Conservation (phyloP, 2,797 vertebrate genomes). For the Pseudomugil gertrudae region DNA sequence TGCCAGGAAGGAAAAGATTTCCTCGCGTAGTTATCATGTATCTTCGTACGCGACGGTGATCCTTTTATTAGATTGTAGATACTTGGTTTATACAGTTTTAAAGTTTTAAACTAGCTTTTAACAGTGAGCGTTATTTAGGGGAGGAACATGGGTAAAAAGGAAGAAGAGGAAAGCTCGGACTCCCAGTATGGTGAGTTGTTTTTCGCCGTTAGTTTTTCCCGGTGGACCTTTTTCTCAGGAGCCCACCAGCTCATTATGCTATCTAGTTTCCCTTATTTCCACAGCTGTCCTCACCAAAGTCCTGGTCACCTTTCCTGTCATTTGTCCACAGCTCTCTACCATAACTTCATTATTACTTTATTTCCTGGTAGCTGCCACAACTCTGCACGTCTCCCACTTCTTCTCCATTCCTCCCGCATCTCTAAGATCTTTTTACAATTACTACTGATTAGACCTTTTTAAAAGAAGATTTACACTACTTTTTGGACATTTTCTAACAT, state of each 20-base stretch:
- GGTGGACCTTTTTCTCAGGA: neutral
- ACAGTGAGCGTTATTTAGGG: neutral
- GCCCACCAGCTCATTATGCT: neutral
- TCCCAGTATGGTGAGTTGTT: constrained; percentile 74
- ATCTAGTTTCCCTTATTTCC: no score
- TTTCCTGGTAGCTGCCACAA: no score
- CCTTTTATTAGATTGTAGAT: neutral
- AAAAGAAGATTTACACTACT: no score
- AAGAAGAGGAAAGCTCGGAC: constrained; percentile 52
- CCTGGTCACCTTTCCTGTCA: no score
- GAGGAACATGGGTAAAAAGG: constrained; percentile 70
- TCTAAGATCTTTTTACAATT: no score
- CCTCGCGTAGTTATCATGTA: constrained; percentile 1
- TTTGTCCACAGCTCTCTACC: no score
- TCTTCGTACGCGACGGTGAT: neutral
- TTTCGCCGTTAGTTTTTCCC: constrained; percentile 12
- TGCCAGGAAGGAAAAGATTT: constrained; percentile 62
- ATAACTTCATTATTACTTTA: no score
- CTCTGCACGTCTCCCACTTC: no score
- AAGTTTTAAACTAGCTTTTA: neutral
- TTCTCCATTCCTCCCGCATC: no score
- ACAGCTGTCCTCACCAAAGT: no score
- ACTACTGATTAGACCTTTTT: no score
- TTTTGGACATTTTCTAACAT: no score
- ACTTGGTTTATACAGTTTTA: neutral